phyloP scores from a whole-genome alignment of 2,888 invertebrate genomes.

The Tipula confusa region DNA sequence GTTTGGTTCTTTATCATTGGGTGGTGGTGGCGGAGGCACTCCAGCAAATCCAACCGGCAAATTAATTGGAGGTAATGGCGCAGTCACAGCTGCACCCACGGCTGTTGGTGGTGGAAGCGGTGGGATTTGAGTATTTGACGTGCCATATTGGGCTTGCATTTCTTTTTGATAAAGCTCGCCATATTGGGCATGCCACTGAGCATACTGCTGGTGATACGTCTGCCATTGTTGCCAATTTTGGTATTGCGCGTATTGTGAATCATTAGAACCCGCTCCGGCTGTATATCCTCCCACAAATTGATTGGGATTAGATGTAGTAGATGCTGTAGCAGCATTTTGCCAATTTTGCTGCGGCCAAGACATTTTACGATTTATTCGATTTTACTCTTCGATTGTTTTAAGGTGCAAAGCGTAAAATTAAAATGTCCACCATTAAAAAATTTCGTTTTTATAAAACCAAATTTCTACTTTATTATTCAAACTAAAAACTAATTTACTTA shows the following conservation, averaged over 20 bases:
- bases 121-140: conserved; percentile 40
- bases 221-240: conserved; percentile 51
- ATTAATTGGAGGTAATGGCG: background rate
- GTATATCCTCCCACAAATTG: conserved; percentile 36
- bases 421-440: background rate
- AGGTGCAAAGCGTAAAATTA: background rate
- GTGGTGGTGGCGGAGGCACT: conserved; percentile 34
- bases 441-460: background rate
- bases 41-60: background rate
- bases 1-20: conserved; percentile 32
- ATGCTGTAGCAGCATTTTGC: background rate
- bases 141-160: conserved; percentile 44
- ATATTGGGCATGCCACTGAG: conserved; percentile 50
- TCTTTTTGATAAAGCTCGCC: conserved; percentile 50
- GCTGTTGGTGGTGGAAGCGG: conserved; percentile 35
- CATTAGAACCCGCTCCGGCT: conserved; percentile 45
- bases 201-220: conserved; percentile 48
- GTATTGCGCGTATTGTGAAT: conserved; percentile 48
- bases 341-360: conserved; percentile 32
- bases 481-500: background rate
- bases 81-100: background rate
- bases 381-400: background rate
- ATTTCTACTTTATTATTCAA: background rate
- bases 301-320: background rate
- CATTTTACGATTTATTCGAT: background rate